phyloP scores from a whole-genome alignment of 2,797 vertebrate genomes.

The Astyanax mexicanus region DNA sequence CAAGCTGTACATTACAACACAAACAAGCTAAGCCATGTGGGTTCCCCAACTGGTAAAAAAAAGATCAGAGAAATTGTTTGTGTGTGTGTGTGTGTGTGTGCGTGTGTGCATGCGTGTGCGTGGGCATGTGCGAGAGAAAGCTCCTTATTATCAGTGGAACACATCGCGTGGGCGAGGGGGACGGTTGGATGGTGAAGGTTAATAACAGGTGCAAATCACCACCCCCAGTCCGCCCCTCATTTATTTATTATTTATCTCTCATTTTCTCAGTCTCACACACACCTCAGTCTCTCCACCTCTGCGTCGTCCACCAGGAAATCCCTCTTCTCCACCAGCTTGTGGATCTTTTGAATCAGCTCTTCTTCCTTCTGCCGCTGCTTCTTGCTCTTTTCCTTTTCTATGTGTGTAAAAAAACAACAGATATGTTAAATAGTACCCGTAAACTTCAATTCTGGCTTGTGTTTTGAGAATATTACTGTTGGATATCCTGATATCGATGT shows the following conservation, averaged over 20 bases:
- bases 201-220: slow-evolving; percentile 29
- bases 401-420: not conserved
- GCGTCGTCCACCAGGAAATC: slow-evolving; percentile 98
- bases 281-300: slow-evolving; percentile 96
- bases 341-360: slow-evolving; percentile 95
- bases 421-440: not conserved
- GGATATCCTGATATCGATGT: no score
- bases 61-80: not conserved
- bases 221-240: not conserved
- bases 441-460: not conserved
- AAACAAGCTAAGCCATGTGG: not conserved
- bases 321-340: slow-evolving; percentile 95
- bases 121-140: not conserved
- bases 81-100: not conserved
- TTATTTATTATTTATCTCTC: not conserved
- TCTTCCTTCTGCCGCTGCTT: slow-evolving; percentile 90
- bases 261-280: slow-evolving; percentile 43
- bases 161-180: not conserved
- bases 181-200: not conserved
- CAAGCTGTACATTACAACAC: not conserved
- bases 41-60: not conserved
- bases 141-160: slow-evolving; percentile 23
- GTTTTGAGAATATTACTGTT: no score
- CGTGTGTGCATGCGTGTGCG: not conserved
- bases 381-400: slow-evolving; percentile 93